Base-by-base conservation (phyloP, 2,797 vertebrate genomes). In the Chrosomus eos region DNA sequence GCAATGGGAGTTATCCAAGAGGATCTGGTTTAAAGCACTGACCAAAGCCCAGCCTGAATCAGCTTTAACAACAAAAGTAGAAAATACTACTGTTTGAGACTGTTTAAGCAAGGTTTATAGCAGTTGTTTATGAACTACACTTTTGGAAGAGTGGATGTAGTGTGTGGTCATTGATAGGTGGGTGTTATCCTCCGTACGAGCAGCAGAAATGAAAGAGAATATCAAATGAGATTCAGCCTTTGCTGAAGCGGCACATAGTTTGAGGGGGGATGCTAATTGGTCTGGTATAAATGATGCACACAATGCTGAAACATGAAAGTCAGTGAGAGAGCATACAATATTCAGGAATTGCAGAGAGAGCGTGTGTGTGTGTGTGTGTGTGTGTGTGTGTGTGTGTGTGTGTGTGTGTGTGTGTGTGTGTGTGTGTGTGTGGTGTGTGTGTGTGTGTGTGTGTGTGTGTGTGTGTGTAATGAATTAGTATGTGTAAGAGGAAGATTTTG, bases 121-220 rank as follows among this genome's bases (percentile, higher is more conserved):
- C n/a, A 70, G 64, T 40, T 77, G 45, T 83, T 28, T 79, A 45
- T 78, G 48, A 78, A 48, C 36, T 72, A 19, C 28, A 45, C n/a
- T 60, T 18, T 33, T 21, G 9, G 33, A 53, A 28, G 28, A 26
- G 43, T n/a, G 43, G 21, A 53, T 48, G 26, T 62, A 43, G 38
- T 48, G 53, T 60, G 75, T 79, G 53, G 66, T 55, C 75, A 48
- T 19, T 74, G 74, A 84, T 68, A 79, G 66, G 38, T 78, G 64
- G 60, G 33, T 36, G 48, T 55, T 67, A 33, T 67, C 51, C 68
- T 83, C 36, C 48, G 82, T 64, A 86, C 86, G 84, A 83, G 71
- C 83, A 83, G 82, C 86, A 45, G 80, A 88, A 92, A 92, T 91
- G 74, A 93, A 93, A 93, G 90, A 84, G 92, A 92, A 92, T 92